These are phyloP conservation scores for Fissipunctia ypsillon DNA, from an alignment of 2,888 invertebrate species.

Conservation along the genomic window DNA sequence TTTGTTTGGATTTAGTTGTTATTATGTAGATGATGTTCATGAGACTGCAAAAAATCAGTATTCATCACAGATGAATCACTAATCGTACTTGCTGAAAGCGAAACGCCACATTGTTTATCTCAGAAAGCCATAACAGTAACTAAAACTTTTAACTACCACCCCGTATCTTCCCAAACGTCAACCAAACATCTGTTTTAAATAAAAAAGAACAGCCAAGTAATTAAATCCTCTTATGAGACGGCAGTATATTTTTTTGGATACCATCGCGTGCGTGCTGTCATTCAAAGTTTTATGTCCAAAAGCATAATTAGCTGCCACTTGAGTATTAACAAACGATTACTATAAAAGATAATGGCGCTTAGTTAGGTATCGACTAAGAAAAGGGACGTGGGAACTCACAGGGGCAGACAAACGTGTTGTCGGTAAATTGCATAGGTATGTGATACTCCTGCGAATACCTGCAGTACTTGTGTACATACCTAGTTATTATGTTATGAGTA, in stretches of 20 bases:
- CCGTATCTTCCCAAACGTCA: neutral
- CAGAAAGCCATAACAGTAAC: neutral
- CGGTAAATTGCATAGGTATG: conserved; percentile 28
- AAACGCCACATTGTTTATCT: neutral
- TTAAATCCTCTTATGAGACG: conserved; percentile 12
- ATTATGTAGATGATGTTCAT: neutral
- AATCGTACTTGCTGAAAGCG: too few relatives aligned
- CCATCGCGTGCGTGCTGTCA: conserved; percentile 27
- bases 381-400: conserved; percentile 73
- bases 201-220: neutral
- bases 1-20: neutral
- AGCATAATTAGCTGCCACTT: conserved; percentile 29
- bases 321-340: conserved; percentile 45
- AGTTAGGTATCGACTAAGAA: conserved; percentile 44
- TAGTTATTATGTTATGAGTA: conserved; percentile 3
- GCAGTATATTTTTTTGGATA: conserved; percentile 13
- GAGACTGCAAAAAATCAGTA: neutral
- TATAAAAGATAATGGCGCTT: conserved; percentile 54
- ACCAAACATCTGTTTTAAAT: conserved; percentile 27
- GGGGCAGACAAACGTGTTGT: conserved; percentile 44
- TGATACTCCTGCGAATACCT: conserved; percentile 22
- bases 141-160: neutral
- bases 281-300: conserved; percentile 20
- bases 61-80: too few relatives aligned
- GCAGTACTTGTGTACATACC: too few relatives aligned